A percentile compares a stretch with the other conserved stretches of the same genome.
Evolutionary conservation across 2,113 vertebrate genomes (phyloP).

Genomic region (Tonatia bakeri): DNA sequence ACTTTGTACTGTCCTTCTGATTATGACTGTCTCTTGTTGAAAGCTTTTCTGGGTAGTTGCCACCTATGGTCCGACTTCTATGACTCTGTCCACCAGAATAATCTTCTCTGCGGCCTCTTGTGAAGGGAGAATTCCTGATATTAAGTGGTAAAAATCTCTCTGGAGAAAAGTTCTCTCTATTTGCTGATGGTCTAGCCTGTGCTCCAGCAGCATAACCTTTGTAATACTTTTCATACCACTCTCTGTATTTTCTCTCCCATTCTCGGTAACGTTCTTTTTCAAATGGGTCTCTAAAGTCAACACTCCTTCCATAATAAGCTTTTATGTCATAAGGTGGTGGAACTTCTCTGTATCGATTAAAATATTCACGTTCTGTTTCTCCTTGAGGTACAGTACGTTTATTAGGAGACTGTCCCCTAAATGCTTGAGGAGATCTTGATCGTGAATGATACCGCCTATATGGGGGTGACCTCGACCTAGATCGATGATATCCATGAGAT

Average conservation of each 20-base stretch:
- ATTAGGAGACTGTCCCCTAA: constrained; percentile 87
- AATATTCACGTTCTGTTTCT: constrained; percentile 84
- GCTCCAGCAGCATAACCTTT: constrained; percentile 87
- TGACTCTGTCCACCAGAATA: constrained; percentile 80
- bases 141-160: constrained; percentile 81
- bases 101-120: constrained; percentile 81
- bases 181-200: constrained; percentile 82
- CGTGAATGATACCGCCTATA: constrained; percentile 88
- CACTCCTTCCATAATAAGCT: constrained; percentile 82
- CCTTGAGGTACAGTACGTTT: constrained; percentile 86
- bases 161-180: constrained; percentile 83
- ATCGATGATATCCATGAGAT: constrained; percentile 90
- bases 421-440: constrained; percentile 87
- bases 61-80: constrained; percentile 79
- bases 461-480: constrained; percentile 89
- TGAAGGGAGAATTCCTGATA: constrained; percentile 88
- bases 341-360: constrained; percentile 87
- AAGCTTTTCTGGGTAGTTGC: constrained; percentile 82
- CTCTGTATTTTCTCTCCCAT: constrained; percentile 93
- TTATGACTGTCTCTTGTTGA: constrained; percentile 82
- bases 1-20: constrained; percentile 82
- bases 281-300: constrained; percentile 88
- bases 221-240: constrained; percentile 96
- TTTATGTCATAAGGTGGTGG: constrained; percentile 89
- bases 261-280: constrained; percentile 90